Evolutionary conservation across 2,113 vertebrate genomes (phyloP), one percentile per base, ranked within the genome.

Genomic region (Oncorhynchus gorbuscha): DNA sequence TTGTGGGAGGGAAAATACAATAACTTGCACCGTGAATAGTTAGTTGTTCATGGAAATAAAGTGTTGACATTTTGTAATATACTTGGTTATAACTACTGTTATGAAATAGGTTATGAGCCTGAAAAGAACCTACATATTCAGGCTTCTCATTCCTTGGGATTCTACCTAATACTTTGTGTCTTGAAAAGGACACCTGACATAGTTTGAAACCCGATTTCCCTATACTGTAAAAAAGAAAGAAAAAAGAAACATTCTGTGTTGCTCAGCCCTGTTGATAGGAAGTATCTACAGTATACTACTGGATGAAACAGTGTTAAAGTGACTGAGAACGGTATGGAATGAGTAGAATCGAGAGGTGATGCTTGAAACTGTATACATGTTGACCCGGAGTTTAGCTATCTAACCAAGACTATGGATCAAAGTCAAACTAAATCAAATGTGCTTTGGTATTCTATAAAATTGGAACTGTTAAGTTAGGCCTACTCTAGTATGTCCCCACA

Each of bases 291-390:
- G 61, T 0, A n/a, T 76, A 74, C 48, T 69, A 20, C 81, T 74
- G 80, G 83, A 89, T 87, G 89, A 91, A 79, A 64, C 80, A 14
- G 77, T 85, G 86, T 86, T 76, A n/a, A 1, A 12, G 62, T 76
- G 76, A 35, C 76, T 75, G 74, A 67, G 62, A 51, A 39, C n/a
- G 67, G 28, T 39, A 32, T 20, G 8, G 67, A 20, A 4, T 9
- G 67, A 32, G 67, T 48, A 24, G 20, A 24, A 48, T 55, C 5
- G 24, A 48, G 69, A 71, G 20, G 45, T 71, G 11, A 51, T n/a
- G 20, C 69, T 24, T 51, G 45, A 30, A 14, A 18, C 51, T 18
- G 51, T 55, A 55, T 18, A 51, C 11, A 51, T 14, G 49, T 16
- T 55, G 16, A 55, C n/a, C 59, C 24, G 9, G 59, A 22, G n/a